Percentiles rank a stretch among this genome's conserved stretches.
phyloP scores from a whole-genome alignment of 2,113 vertebrate genomes.

The Cyanistes caeruleus region DNA sequence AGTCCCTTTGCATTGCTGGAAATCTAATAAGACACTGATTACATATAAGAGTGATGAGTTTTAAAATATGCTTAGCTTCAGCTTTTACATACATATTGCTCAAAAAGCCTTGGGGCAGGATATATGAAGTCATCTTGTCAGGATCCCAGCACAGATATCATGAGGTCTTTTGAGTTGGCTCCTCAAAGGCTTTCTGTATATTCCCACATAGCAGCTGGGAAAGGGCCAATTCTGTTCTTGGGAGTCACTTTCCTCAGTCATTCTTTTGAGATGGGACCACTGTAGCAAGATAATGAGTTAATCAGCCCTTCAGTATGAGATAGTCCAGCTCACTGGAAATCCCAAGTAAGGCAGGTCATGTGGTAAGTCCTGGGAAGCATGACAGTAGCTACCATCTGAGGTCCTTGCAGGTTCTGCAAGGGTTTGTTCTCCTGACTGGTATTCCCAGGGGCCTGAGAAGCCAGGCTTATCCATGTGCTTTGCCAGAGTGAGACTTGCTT shows the following conservation, averaged over 20 bases:
- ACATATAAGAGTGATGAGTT: background rate
- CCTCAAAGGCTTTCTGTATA: background rate
- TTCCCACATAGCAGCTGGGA: background rate
- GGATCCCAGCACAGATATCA: background rate
- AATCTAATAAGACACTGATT: conserved; percentile 1
- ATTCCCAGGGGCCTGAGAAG: background rate
- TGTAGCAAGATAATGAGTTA: background rate
- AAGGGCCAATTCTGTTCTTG: background rate
- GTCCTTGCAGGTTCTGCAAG: rapidly evolving
- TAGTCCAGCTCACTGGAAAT: background rate
- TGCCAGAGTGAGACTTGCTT: background rate
- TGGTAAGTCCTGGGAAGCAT: background rate
- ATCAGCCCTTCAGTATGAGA: background rate
- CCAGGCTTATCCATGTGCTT: background rate
- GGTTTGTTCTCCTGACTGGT: background rate
- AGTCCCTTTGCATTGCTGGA: background rate
- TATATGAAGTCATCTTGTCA: background rate
- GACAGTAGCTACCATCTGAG: background rate
- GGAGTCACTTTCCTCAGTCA: background rate
- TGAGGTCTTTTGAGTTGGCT: background rate
- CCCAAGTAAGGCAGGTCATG: background rate
- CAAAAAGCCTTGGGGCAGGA: background rate
- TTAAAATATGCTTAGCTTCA: background rate
- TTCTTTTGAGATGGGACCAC: background rate
- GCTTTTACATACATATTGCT: background rate